phyloP scores from a whole-genome alignment of 1,140 invertebrate species.

The Megathymus violae region DNA sequence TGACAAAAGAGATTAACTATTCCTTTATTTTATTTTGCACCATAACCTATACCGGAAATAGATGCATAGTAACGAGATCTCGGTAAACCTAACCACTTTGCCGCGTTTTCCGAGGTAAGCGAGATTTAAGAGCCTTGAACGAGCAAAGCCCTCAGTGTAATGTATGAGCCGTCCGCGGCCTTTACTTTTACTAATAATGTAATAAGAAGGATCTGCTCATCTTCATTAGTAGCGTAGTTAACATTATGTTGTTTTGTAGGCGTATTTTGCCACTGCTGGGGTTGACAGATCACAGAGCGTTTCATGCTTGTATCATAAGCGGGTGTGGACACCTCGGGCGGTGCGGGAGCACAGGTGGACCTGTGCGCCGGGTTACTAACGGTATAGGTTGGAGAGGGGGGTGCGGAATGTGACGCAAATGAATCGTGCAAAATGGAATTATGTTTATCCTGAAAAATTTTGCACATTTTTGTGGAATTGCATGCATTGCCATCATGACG shows the following conservation, averaged over 20 bases:
- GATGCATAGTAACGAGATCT: slow-evolving; percentile 17
- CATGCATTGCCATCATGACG: slow-evolving; percentile 11
- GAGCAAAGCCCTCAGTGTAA: slow-evolving; percentile 20
- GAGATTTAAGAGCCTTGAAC: slow-evolving; percentile 26
- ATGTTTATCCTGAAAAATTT: no score
- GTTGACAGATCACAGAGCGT: no score
- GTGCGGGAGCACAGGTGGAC: no score
- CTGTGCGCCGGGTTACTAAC: no score
- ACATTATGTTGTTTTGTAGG: slow-evolving; percentile 23
- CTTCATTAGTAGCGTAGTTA: no score
- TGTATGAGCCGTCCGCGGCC: slow-evolving; percentile 19
- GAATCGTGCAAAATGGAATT: no score
- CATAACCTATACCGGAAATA: no score
- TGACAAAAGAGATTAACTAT: slow-evolving; percentile 8
- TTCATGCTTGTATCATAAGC: no score
- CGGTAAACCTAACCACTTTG: slow-evolving; percentile 15
- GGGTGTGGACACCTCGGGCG: no score
- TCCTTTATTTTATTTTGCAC: slow-evolving; percentile 11
- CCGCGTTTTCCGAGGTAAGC: slow-evolving; percentile 19
- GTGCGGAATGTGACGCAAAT: no score
- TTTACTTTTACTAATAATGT: slow-evolving; percentile 16
- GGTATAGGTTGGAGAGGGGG: no score
- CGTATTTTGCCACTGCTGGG: slow-evolving; percentile 11
- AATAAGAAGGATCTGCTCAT: slow-evolving; percentile 18
- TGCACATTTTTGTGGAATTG: slow-evolving; percentile 16